Conservation (phyloP, 2,888 invertebrate species). For the Melinaea menophilus region DNA sequence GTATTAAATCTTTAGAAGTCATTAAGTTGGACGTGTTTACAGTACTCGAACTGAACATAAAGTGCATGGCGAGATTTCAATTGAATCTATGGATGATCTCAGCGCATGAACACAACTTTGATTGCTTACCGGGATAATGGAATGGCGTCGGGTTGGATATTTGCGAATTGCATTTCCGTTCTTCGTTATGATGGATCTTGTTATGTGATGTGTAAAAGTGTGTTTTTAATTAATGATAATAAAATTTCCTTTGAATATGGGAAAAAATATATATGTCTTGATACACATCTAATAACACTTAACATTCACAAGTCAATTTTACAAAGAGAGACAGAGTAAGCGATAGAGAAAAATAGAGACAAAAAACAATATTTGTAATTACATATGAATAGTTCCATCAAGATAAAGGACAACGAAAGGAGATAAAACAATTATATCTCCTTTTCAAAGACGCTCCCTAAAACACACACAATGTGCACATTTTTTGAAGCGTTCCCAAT, state of each 20-base stretch:
- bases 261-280: too few species aligned
- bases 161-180: conserved; percentile 2
- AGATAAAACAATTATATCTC: conserved; percentile 4
- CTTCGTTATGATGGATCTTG: background rate
- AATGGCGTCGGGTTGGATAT: conserved; percentile 33
- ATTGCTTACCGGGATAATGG: conserved; percentile 42
- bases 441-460: conserved; percentile 5
- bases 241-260: too few species aligned
- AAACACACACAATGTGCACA: conserved; percentile 19
- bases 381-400: background rate
- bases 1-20: conserved; percentile 6
- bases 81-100: conserved; percentile 35
- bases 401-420: background rate
- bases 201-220: background rate
- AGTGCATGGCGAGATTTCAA: conserved; percentile 40
- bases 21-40: conserved; percentile 5
- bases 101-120: conserved; percentile 37
- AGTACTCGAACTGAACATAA: conserved; percentile 29
- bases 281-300: too few species aligned
- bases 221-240: background rate
- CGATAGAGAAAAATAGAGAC: too few species aligned
- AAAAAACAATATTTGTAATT: too few species aligned
- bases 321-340: too few species aligned
- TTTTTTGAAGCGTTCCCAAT: conserved; percentile 52
- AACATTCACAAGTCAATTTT: too few species aligned